Conservation (phyloP, 1,140 invertebrate species). For the Cydia amplana region DNA sequence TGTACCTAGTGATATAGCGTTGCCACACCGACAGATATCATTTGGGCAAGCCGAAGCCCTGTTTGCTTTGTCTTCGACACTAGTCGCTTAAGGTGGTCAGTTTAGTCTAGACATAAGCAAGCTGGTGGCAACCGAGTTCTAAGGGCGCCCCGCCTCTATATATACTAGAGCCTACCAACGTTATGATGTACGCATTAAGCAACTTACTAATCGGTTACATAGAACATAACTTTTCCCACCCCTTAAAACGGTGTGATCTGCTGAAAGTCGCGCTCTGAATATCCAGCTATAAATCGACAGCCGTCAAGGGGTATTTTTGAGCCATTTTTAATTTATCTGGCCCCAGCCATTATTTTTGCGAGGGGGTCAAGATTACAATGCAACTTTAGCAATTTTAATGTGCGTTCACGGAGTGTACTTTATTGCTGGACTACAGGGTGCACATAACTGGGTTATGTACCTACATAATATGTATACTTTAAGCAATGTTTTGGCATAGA, state of each 20-base stretch:
- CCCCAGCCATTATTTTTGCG: constrained; percentile 69
- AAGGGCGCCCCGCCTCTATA: too few species aligned
- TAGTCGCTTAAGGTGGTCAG: too few species aligned
- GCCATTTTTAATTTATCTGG: constrained; percentile 77
- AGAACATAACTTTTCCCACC: neutral
- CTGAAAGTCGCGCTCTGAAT: neutral
- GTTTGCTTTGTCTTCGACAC: too few species aligned
- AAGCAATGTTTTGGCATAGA: too few species aligned
- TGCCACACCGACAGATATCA: too few species aligned
- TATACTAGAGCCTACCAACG: too few species aligned
- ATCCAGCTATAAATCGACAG: constrained; percentile 46
- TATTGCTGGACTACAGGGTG: constrained; percentile 51
- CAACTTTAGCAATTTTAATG: constrained; percentile 51
- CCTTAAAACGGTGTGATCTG: neutral
- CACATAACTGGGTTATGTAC: neutral
- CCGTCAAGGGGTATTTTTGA: constrained; percentile 73
- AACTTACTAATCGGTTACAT: too few species aligned
- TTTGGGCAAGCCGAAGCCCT: too few species aligned
- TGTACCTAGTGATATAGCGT: too few species aligned
- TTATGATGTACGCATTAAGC: too few species aligned
- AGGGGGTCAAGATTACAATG: constrained; percentile 68
- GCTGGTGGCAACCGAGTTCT: too few species aligned
- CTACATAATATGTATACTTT: neutral
- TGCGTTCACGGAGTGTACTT: constrained; percentile 58
- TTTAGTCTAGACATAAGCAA: too few species aligned